These are phyloP conservation scores for Nomada ferruginata DNA, from an alignment of 2,888 invertebrate genomes.

Conservation along the genomic window DNA sequence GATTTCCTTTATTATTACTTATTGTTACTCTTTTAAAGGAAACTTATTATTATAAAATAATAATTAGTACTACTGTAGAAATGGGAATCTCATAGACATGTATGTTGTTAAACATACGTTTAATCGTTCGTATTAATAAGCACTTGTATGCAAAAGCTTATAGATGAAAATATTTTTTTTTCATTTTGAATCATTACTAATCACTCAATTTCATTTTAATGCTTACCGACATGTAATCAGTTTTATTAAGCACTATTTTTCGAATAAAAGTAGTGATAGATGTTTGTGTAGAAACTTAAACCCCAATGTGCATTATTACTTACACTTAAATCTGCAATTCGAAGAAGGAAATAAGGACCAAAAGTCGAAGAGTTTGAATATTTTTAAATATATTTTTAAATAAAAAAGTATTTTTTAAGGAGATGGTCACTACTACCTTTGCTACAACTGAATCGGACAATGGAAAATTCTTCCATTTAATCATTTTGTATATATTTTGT, in stretches of 20 bases:
- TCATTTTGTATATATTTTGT: too few relatives aligned
- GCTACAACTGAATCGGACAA: too few relatives aligned
- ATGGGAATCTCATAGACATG: neutral
- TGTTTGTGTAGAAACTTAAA: constrained; percentile 35
- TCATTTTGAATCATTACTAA: neutral
- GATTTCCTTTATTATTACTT: neutral
- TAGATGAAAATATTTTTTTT: neutral
- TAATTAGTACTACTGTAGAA: neutral
- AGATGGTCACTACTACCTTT: too few relatives aligned
- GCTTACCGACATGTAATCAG: neutral
- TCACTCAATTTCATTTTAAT: constrained; percentile 17
- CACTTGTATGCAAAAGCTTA: neutral
- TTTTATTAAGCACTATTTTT: constrained; percentile 5
- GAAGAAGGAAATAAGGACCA: too few relatives aligned
- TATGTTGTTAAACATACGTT: neutral
- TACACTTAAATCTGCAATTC: constrained; percentile 2
- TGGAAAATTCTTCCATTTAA: too few relatives aligned
- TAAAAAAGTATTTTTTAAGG: too few relatives aligned
- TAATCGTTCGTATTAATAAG: neutral
- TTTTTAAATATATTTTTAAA: too few relatives aligned
- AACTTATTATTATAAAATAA: constrained; percentile 1
- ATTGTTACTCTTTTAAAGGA: constrained; percentile 2
- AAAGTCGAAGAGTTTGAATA: too few relatives aligned
- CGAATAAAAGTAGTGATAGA: neutral
- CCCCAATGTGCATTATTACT: constrained; percentile 51